A percentile compares a stretch with the other conserved stretches of the same genome.
Evolutionary conservation across 2,113 vertebrate genomes (phyloP).

Genomic region (Chloebia gouldiae): DNA sequence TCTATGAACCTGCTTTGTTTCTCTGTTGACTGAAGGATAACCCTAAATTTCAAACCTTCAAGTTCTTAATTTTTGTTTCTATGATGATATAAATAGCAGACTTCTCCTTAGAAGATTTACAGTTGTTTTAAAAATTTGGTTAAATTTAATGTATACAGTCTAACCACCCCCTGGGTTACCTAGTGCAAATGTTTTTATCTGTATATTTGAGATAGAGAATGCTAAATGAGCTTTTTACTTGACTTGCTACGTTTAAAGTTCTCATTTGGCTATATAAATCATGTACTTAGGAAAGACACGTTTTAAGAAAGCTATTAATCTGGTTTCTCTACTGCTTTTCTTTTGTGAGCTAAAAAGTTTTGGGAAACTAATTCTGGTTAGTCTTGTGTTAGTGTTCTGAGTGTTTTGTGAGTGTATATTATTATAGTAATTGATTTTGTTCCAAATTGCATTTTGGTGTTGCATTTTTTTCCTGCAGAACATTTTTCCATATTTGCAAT

Average conservation of each 20-base stretch:
- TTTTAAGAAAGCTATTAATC: constrained; percentile 37
- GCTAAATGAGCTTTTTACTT: not conserved
- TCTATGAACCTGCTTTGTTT: not conserved
- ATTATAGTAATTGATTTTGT: not conserved
- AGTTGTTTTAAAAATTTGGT: not conserved
- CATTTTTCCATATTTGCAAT: not conserved
- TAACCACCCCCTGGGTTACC: not conserved
- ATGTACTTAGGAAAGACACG: not conserved
- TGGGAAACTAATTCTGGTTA: not conserved
- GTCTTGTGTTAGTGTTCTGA: not conserved
- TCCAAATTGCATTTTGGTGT: not conserved
- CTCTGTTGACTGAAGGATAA: not conserved
- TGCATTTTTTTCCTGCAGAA: not conserved
- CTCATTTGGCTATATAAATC: constrained; percentile 24
- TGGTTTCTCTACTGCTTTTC: constrained; percentile 10
- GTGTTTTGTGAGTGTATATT: not conserved
- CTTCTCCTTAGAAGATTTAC: not conserved
- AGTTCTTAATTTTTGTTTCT: not conserved
- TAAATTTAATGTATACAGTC: not conserved
- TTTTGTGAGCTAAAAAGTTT: constrained; percentile 29
- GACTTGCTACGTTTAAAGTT: not conserved
- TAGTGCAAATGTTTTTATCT: not conserved
- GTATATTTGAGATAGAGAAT: not conserved
- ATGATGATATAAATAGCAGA: not conserved
- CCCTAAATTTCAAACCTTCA: not conserved